Conservation (phyloP, 2,113 vertebrate species). For the Podarcis raffonei region DNA sequence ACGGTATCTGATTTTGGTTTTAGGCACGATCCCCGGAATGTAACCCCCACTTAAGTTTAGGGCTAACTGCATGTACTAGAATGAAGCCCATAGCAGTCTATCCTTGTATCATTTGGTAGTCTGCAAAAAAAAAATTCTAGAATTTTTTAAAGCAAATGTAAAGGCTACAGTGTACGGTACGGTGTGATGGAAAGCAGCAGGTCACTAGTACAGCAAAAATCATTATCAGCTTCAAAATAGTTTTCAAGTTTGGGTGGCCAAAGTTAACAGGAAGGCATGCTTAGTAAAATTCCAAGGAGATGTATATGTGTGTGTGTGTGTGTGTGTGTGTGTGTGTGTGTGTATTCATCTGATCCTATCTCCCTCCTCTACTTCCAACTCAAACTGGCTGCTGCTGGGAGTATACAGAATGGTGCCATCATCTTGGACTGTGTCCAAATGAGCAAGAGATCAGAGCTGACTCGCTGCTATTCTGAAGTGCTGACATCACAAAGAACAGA, state of each 20-base stretch:
- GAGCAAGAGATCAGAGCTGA: fast-evolving
- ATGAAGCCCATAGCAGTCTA: neutral
- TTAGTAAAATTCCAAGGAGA: fast-evolving
- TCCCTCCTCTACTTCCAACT: neutral
- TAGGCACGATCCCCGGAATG: too few species aligned
- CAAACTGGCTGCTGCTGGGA: fast-evolving
- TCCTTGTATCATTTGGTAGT: neutral
- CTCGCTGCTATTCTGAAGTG: neutral
- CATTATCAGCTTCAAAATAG: neutral
- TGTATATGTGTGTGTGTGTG: too few species aligned
- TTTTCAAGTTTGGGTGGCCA: neutral
- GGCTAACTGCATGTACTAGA: neutral
- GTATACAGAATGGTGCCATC: neutral
- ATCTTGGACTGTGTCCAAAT: conserved; percentile 8
- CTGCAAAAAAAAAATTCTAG: neutral
- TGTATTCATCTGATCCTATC: neutral
- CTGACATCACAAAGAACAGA: conserved; percentile 47
- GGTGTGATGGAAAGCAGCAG: neutral
- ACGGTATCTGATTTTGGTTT: too few species aligned
- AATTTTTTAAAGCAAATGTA: neutral
- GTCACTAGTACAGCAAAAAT: neutral
- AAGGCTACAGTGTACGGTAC: neutral
- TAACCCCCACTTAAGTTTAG: too few species aligned
- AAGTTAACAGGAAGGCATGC: neutral
- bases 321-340: too few species aligned